Percentiles rank a stretch among this genome's conserved stretches.
These are phyloP conservation scores for Nemoura dubitans DNA, from an alignment of 2,888 invertebrate species.

Conservation along the genomic window DNA sequence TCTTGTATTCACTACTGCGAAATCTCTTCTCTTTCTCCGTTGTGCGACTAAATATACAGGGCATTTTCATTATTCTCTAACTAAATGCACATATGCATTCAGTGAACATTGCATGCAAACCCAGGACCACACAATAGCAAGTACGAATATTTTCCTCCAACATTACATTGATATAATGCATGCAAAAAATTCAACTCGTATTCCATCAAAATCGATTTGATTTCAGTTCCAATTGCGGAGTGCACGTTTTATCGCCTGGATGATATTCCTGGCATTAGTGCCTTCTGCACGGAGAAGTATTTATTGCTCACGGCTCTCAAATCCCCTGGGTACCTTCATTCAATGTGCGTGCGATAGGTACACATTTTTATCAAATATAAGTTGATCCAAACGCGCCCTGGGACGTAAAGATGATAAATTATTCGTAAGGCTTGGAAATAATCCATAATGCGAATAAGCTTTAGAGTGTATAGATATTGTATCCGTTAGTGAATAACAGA, in stretches of 20 bases:
- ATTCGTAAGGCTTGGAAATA: not conserved
- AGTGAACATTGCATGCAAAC: no score
- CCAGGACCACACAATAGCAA: no score
- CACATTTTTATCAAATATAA: not conserved
- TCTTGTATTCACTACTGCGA: not conserved
- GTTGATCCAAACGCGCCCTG: not conserved
- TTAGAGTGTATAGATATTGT: not conserved
- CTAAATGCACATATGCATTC: no score
- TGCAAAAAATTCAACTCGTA: no score
- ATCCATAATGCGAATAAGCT: not conserved
- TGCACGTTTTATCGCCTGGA: not conserved
- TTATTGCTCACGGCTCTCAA: not conserved
- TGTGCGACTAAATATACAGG: no score
- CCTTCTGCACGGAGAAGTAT: not conserved
- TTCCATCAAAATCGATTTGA: not conserved
- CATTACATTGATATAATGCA: no score
- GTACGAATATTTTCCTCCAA: no score
- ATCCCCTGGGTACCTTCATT: not conserved
- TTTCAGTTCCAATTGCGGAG: not conserved
- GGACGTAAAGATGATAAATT: constrained; percentile 12
- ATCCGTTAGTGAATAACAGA: not conserved
- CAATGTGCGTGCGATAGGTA: not conserved
- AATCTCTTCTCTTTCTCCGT: no score
- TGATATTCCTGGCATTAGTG: not conserved
- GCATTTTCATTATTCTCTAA: no score